Evolutionary conservation across 2,113 vertebrate genomes (phyloP).

Genomic region (Paradoxurus hermaphroditus): DNA sequence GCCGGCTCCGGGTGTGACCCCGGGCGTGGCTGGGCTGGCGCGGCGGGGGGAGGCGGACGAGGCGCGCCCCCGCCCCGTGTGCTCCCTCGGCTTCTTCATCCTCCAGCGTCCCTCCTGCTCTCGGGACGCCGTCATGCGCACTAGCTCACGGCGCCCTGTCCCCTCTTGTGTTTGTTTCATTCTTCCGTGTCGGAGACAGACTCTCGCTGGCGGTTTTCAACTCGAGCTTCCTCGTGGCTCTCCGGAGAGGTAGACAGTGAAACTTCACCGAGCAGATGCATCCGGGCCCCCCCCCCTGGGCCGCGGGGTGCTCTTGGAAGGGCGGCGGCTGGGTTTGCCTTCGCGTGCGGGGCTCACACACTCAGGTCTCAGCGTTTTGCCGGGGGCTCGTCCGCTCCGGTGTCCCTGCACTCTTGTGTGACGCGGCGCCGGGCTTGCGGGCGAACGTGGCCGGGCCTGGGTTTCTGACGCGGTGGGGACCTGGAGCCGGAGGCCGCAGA

Average conservation of each 20-base stretch:
- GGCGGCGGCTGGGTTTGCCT: not conserved
- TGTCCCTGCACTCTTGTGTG: no score
- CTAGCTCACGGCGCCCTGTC: not conserved
- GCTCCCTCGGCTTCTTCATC: fast-evolving
- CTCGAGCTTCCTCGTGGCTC: not conserved
- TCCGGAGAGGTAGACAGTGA: not conserved
- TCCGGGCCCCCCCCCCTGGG: not conserved
- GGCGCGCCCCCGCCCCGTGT: fast-evolving
- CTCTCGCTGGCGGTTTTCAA: no score
- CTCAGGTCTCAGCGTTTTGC: fast-evolving
- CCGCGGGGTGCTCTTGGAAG: not conserved
- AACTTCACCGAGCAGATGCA: fast-evolving
- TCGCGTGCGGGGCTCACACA: fast-evolving
- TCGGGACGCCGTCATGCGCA: fast-evolving
- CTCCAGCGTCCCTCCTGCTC: no score
- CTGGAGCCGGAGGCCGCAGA: no score
- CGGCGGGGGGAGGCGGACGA: not conserved
- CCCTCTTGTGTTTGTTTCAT: not conserved
- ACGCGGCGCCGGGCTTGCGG: no score
- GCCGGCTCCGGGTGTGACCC: not conserved
- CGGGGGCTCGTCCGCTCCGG: fast-evolving
- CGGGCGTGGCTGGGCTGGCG: not conserved
- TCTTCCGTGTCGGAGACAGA: not conserved
- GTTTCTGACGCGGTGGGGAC: fast-evolving
- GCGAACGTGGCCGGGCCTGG: not conserved